These are phyloP conservation scores for Mesorhabditis sp. DNA, from an alignment of 2,888 invertebrate species.

Conservation along the genomic window DNA sequence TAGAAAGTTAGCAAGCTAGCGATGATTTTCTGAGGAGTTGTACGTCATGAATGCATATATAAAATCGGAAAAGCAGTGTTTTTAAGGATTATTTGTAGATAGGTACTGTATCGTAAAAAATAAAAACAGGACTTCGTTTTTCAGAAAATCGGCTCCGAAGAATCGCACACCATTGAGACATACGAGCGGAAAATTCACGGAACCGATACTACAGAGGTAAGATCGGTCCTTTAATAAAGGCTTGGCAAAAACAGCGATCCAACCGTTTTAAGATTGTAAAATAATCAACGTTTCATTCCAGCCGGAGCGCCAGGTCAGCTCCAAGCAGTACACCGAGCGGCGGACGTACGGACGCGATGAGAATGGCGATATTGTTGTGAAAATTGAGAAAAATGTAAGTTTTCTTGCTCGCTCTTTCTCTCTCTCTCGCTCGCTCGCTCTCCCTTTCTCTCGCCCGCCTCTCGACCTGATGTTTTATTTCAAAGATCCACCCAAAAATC, in stretches of 20 bases:
- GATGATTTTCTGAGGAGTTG: too few species aligned
- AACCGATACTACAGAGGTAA: slow-evolving; percentile 42
- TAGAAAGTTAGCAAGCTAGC: too few species aligned
- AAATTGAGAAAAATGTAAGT: slow-evolving; percentile 49
- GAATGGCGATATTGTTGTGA: slow-evolving; percentile 53
- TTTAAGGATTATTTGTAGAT: too few species aligned
- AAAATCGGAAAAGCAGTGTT: too few species aligned
- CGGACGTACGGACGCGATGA: slow-evolving; percentile 51
- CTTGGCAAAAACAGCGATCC: too few species aligned
- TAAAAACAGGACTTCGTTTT: slow-evolving; percentile 8
- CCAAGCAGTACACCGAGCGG: slow-evolving; percentile 50
- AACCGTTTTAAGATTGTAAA: too few species aligned
- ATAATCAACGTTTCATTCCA: slow-evolving; percentile 21
- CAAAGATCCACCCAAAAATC: too few species aligned
- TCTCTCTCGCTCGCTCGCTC: neutral
- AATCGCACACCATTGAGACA: slow-evolving; percentile 49
- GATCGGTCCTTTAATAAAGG: too few species aligned
- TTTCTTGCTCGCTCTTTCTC: neutral
- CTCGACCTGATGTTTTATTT: neutral
- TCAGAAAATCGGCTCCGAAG: slow-evolving; percentile 52
- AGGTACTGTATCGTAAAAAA: too few species aligned
- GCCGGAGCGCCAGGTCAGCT: slow-evolving; percentile 47
- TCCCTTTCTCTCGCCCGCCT: too few species aligned
- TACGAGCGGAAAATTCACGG: slow-evolving; percentile 48
- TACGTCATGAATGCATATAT: too few species aligned